Conservation (phyloP, 2,797 vertebrate genomes). For the Mus spretus region DNA sequence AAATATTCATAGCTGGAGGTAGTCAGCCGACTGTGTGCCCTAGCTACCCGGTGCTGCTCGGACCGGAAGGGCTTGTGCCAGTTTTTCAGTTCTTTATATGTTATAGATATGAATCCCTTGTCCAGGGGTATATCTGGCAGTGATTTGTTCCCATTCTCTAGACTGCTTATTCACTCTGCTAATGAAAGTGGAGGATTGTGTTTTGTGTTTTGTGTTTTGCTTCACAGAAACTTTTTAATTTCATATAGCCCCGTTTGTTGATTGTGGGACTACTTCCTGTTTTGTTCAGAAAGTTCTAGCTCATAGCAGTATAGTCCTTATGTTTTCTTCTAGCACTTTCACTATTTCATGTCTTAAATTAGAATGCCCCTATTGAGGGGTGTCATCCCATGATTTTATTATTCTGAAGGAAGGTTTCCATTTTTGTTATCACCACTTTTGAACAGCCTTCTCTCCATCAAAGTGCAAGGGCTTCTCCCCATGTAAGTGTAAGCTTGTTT, state of each 20-base stretch:
- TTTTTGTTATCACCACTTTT: not conserved
- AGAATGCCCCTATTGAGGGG: no score
- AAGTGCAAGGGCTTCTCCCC: no score
- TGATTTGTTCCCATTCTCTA: not conserved
- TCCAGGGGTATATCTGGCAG: not conserved
- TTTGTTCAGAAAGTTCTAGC: not conserved
- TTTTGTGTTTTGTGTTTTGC: not conserved
- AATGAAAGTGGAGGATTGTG: not conserved
- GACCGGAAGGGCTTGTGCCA: no score
- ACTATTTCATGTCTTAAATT: not conserved
- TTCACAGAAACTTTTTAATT: not conserved
- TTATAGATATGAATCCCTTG: not conserved
- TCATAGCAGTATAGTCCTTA: not conserved
- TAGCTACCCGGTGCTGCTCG: no score
- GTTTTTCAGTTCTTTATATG: not conserved
- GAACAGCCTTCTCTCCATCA: not conserved
- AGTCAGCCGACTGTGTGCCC: no score
- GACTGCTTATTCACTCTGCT: not conserved
- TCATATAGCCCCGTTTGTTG: not conserved
- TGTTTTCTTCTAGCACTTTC: not conserved
- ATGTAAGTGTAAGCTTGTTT: not conserved
- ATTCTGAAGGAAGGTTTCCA: not conserved
- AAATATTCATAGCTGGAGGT: no score
- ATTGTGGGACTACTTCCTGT: not conserved
- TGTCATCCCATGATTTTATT: not conserved